Evolutionary conservation across 2,113 vertebrate species (phyloP).

Genomic region (Podilymbus podiceps): DNA sequence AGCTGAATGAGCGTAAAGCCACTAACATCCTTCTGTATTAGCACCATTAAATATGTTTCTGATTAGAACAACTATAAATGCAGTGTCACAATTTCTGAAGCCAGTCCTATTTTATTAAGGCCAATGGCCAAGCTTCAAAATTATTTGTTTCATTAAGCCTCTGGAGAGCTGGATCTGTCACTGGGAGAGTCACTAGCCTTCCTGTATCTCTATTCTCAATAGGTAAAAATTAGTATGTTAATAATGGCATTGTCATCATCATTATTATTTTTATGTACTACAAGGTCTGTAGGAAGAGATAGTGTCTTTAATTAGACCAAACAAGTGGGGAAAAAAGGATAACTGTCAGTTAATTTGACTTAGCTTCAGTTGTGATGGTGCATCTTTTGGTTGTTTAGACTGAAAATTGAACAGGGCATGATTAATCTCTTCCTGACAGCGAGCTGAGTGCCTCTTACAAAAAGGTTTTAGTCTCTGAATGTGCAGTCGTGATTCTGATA

Average conservation of each 20-base stretch:
- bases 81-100: background rate
- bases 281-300: background rate
- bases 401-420: background rate
- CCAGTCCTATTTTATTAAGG: background rate
- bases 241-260: background rate
- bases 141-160: background rate
- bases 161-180: background rate
- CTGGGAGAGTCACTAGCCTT: background rate
- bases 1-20: background rate
- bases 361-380: background rate
- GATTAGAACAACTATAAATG: background rate
- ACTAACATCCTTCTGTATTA: background rate
- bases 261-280: background rate
- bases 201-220: background rate
- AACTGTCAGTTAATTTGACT: background rate
- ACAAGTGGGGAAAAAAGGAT: background rate
- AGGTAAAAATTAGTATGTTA: background rate
- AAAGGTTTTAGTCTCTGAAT: background rate
- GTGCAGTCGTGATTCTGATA: background rate
- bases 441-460: background rate
- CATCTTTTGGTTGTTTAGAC: background rate
- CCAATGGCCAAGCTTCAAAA: background rate
- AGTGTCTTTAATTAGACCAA: background rate
- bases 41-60: background rate
- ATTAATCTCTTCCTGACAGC: background rate